Evolutionary conservation across 2,797 vertebrate species (phyloP).

Genomic region (Hemitrygon akajei): DNA sequence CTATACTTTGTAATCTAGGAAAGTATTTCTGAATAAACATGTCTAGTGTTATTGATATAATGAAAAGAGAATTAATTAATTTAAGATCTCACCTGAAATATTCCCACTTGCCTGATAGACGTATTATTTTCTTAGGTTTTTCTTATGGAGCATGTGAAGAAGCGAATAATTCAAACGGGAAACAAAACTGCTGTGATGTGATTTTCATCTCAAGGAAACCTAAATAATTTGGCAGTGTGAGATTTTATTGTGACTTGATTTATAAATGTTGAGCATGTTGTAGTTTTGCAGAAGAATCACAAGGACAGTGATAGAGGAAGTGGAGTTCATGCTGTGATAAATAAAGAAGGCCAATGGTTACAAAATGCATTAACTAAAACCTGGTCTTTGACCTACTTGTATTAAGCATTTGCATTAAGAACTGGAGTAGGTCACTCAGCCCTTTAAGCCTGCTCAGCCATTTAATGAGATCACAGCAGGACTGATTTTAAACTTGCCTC

Average conservation of each 20-base stretch:
- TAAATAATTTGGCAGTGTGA: not conserved
- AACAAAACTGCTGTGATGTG: not conserved
- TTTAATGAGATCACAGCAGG: too few relatives aligned
- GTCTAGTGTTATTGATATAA: not conserved
- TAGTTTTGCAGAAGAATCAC: not conserved
- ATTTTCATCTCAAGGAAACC: not conserved
- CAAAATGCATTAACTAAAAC: not conserved
- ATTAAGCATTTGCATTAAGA: too few relatives aligned
- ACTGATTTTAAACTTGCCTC: too few relatives aligned
- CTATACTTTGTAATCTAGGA: not conserved
- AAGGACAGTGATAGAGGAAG: not conserved
- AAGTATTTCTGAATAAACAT: not conserved
- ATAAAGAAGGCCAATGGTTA: not conserved
- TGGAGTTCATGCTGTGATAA: not conserved
- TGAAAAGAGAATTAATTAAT: not conserved
- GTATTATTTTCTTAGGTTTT: not conserved
- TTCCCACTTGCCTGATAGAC: not conserved
- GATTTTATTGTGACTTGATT: not conserved
- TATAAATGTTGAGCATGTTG: not conserved
- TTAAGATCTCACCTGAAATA: not conserved
- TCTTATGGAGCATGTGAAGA: not conserved
- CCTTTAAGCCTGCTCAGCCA: too few relatives aligned
- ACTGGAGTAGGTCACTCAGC: too few relatives aligned
- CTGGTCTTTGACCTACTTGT: not conserved
- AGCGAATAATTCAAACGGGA: not conserved